Evolutionary conservation across 2,797 vertebrate species (phyloP).

Genomic region (Anguilla obscura): DNA sequence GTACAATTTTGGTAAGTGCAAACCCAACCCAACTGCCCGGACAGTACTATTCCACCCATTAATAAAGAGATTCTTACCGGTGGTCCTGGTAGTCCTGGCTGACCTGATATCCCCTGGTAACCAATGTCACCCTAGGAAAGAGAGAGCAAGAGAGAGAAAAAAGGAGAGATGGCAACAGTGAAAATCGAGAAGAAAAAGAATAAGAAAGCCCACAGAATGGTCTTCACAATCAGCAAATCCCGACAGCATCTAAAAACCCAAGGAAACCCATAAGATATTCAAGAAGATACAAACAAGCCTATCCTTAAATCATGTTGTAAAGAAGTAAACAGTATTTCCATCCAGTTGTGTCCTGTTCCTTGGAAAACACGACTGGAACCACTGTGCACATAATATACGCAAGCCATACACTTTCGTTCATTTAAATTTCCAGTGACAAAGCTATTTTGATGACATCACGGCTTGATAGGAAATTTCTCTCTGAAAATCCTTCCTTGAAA

Average conservation of each 20-base stretch:
- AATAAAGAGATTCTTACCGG: conserved; percentile 66
- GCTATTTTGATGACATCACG: no score
- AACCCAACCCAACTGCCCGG: background rate
- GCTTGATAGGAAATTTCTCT: no score
- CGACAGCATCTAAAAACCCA: conserved; percentile 9
- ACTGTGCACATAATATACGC: background rate
- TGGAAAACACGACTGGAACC: background rate
- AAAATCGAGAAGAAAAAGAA: background rate
- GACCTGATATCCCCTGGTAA: conserved; percentile 72
- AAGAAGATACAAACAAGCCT: background rate
- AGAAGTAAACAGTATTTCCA: background rate
- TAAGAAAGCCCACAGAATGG: background rate
- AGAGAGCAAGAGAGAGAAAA: conserved; percentile 30
- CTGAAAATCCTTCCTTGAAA: background rate
- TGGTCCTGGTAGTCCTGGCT: conserved; percentile 67
- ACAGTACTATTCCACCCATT: background rate
- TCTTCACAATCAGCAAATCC: conserved; percentile 22
- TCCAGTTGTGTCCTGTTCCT: background rate
- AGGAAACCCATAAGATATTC: background rate
- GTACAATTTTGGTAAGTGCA: background rate
- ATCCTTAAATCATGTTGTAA: conserved; percentile 2
- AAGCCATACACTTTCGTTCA: background rate
- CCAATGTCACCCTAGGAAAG: conserved; percentile 79
- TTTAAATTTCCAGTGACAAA: background rate
- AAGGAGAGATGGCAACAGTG: background rate